phyloP scores from a whole-genome alignment of 2,888 invertebrate genomes.

The Thymelicus sylvestris region DNA sequence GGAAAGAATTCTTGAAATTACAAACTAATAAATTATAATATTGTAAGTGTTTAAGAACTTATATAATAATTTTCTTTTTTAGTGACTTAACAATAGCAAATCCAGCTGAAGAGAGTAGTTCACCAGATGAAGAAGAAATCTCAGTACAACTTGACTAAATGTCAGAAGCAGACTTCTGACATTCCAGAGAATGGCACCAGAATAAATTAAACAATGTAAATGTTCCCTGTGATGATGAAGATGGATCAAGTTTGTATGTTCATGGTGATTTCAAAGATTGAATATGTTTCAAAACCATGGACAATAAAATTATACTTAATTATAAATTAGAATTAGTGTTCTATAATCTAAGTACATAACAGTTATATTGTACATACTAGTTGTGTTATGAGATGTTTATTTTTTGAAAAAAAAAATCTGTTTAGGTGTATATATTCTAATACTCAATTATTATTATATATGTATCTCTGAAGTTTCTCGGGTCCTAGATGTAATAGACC shows the following conservation, averaged over 20 bases:
- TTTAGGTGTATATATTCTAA: background rate
- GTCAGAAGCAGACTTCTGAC: background rate
- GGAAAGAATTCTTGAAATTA: too few relatives aligned
- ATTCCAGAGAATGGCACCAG: background rate
- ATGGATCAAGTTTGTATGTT: background rate
- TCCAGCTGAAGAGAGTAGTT: background rate
- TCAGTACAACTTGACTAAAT: background rate
- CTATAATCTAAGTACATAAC: too few relatives aligned
- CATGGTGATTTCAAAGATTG: background rate
- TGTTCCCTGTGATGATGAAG: background rate
- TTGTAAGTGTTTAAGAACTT: too few relatives aligned
- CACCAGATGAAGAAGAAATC: slow-evolving; percentile 14
- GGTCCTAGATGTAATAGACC: too few relatives aligned
- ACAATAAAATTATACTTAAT: background rate
- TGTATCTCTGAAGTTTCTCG: too few relatives aligned
- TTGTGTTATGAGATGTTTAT: background rate
- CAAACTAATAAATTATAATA: too few relatives aligned
- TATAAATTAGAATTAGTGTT: too few relatives aligned
- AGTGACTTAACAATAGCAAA: slow-evolving; percentile 27
- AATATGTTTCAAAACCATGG: background rate
- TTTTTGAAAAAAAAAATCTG: background rate
- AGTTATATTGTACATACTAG: too few relatives aligned
- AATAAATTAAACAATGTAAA: background rate
- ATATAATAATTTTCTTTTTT: background rate
- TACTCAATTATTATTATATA: too few relatives aligned